Evolutionary conservation across 1,140 invertebrate genomes (phyloP).

Genomic region (Callitettix versicolor): DNA sequence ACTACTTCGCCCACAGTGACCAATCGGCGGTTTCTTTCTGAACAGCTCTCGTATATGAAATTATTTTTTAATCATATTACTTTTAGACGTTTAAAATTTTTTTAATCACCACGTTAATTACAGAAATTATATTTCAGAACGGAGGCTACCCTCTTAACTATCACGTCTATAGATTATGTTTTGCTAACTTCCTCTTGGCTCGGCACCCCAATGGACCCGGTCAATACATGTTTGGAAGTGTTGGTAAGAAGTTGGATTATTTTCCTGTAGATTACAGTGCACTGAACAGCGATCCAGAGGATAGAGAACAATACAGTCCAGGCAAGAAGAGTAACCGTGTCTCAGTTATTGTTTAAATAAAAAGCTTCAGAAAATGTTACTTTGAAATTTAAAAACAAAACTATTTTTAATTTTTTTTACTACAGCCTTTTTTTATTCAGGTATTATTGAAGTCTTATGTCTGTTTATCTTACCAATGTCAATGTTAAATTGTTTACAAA

Average conservation of each 20-base stretch:
- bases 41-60: too few species aligned
- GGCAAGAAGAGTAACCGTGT: slow-evolving; percentile 54
- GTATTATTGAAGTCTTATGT: too few species aligned
- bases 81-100: too few species aligned
- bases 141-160: slow-evolving; percentile 50
- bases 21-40: too few species aligned
- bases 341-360: slow-evolving; percentile 50
- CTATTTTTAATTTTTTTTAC: too few species aligned
- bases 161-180: slow-evolving; percentile 51
- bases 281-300: slow-evolving; percentile 52
- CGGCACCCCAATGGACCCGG: slow-evolving; percentile 60
- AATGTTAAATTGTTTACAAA: too few species aligned
- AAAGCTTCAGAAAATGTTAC: neutral
- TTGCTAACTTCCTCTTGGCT: slow-evolving; percentile 58
- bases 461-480: too few species aligned
- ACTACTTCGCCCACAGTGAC: too few species aligned
- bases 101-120: slow-evolving; percentile 12
- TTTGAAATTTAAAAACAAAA: too few species aligned
- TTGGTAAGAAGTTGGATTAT: slow-evolving; percentile 40
- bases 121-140: slow-evolving; percentile 41
- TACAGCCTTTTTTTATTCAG: too few species aligned
- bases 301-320: slow-evolving; percentile 54
- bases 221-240: slow-evolving; percentile 53
- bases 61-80: too few species aligned
- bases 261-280: slow-evolving; percentile 65